phyloP scores from a whole-genome alignment of 92 coral and sea anemone species.

The Hydrozoanthus gracilis region DNA sequence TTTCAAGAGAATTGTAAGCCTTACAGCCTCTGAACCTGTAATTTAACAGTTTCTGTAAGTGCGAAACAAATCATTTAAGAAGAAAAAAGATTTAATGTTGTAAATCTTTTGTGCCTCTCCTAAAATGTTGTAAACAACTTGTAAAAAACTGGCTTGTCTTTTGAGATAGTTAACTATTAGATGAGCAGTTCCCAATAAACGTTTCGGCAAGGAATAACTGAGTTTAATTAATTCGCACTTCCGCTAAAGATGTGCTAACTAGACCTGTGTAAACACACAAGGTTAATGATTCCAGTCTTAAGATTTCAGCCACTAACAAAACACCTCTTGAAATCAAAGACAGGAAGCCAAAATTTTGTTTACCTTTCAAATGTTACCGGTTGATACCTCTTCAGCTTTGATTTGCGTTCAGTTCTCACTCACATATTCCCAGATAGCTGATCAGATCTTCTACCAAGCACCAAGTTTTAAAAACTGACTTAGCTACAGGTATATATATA shows the following conservation, averaged over 20 bases:
- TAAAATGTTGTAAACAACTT: neutral
- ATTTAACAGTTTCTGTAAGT: neutral
- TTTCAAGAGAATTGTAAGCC: neutral
- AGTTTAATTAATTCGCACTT: slow-evolving; percentile 29
- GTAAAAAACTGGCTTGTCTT: neutral
- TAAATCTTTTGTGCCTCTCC: neutral
- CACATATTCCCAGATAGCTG: slow-evolving; percentile 8
- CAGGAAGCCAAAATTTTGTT: slow-evolving; percentile 27
- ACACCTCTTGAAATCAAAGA: slow-evolving; percentile 30
- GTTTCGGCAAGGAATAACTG: slow-evolving; percentile 2
- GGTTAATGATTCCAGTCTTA: slow-evolving; percentile 33
- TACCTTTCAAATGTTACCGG: neutral
- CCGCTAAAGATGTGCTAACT: slow-evolving; percentile 48
- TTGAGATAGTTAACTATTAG: neutral
- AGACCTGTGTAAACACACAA: slow-evolving; percentile 40
- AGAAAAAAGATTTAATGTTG: too few species aligned
- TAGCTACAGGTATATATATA: slow-evolving; percentile 25
- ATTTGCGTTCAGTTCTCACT: neutral
- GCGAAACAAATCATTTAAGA: neutral
- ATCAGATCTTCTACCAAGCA: neutral
- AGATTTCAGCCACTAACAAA: slow-evolving; percentile 28
- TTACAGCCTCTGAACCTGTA: neutral
- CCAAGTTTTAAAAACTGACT: neutral
- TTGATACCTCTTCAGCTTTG: slow-evolving; percentile 6
- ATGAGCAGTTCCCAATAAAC: neutral